phyloP scores from a whole-genome alignment of 2,797 vertebrate species.

The Chelonia mydas region DNA sequence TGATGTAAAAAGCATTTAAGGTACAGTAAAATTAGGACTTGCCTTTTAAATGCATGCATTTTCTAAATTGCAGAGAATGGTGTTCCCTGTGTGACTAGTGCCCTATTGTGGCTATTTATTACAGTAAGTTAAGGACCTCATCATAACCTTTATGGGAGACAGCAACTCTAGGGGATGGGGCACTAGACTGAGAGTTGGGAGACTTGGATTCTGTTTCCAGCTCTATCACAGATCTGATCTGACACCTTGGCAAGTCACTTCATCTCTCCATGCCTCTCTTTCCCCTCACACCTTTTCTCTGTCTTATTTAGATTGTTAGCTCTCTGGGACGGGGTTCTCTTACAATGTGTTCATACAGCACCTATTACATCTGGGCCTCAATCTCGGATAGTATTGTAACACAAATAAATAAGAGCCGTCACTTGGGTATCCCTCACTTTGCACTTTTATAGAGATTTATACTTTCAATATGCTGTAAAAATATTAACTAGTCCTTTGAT shows the following conservation, averaged over 20 bases:
- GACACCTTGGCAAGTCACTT: not conserved
- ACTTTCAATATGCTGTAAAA: not conserved
- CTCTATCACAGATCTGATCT: not conserved
- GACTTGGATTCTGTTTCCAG: not conserved
- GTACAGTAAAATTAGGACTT: not conserved
- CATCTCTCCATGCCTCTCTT: not conserved
- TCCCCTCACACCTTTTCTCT: not conserved
- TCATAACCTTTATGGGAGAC: not conserved
- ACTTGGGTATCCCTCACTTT: not conserved
- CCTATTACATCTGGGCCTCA: not conserved
- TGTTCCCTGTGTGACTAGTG: fast-evolving
- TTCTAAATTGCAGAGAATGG: not conserved
- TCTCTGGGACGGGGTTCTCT: not conserved
- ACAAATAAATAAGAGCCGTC: not conserved
- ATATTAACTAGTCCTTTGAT: not conserved
- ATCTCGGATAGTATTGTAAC: not conserved
- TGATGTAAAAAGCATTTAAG: not conserved
- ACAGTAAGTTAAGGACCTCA: not conserved
- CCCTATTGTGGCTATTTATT: not conserved
- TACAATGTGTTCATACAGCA: not conserved
- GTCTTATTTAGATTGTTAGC: not conserved
- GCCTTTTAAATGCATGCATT: not conserved
- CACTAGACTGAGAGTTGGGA: not conserved
- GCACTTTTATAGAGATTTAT: not conserved
- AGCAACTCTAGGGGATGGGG: not conserved